Evolutionary conservation across 1,140 invertebrate genomes (phyloP).

Genomic region (Magallana ariakensis): DNA sequence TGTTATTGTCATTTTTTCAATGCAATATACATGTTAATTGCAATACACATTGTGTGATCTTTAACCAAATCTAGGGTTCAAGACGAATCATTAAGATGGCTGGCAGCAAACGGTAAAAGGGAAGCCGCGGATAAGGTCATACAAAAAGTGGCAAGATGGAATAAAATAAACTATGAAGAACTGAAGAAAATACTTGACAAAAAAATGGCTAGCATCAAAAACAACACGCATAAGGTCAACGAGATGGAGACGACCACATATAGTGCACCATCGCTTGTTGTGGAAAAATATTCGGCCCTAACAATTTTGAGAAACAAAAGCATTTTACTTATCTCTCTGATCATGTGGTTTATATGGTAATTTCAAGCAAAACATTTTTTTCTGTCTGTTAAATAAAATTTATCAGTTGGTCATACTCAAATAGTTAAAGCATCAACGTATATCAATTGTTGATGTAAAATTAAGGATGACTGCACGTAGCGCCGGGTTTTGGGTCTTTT

Average conservation of each 20-base stretch:
- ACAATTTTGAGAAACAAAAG: not conserved
- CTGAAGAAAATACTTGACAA: conserved; percentile 17
- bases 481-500: too few relatives aligned
- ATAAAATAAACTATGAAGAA: conserved; percentile 53
- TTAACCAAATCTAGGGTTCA: conserved; percentile 59
- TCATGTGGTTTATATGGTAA: conserved; percentile 37
- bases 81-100: conserved; percentile 73
- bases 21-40: not conserved
- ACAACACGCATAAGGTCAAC: not conserved
- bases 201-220: not conserved
- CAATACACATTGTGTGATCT: not conserved
- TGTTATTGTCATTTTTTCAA: too few relatives aligned
- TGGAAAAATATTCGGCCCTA: not conserved
- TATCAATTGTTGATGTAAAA: too few relatives aligned
- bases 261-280: not conserved
- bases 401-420: too few relatives aligned
- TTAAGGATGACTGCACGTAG: not conserved
- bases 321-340: conserved; percentile 9
- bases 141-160: conserved; percentile 66
- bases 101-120: conserved; percentile 64
- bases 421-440: too few relatives aligned
- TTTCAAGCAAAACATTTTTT: too few relatives aligned
- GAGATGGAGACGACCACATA: too few relatives aligned
- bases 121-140: conserved; percentile 54
- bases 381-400: too few relatives aligned